Evolutionary conservation across 1,140 invertebrate species (phyloP), one percentile per base, ranked within the genome.

Genomic region (Lasioglossum baleicum): DNA sequence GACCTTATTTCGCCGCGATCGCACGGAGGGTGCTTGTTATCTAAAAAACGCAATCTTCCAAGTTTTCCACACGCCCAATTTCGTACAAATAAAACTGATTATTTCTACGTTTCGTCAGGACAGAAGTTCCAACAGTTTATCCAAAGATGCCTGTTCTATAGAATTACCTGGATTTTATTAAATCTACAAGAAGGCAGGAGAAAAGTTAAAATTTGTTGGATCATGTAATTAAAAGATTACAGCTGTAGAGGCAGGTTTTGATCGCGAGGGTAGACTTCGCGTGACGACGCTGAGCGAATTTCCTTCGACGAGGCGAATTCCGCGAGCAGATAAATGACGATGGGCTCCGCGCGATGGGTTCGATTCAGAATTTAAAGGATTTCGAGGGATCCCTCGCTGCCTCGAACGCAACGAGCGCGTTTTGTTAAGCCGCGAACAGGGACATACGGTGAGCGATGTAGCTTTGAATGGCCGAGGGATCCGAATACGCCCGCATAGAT

Each of bases 301-400:
- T 68, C 26, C 64, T 66, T 71, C 76, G 58, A 69, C 72, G 20
- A 64, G 70, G 40, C 42, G 77, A 83, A 83, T 80, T 80, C 68
- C 31, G 65, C 58, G 63, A 61, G 31, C 44, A 31, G 70, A 85
- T 81, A 75, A 67, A 84, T 73, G n/a, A 20, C 68, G 22, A 66
- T 80, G 70, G 77, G 48, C 63, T 56, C 8, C 58, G 64, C 44
- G n/a, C 71, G 72, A 71, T 77, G 44, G 17, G n/a, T 74, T 44
- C 68, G 67, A 83, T 85, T 83, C 73, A 69, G 65, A 85, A 81
- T 72, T 81, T 84, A 74, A 85, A 85, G 83, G 61, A 85, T 85
- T 74, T 77, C 64, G 22, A 17, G 68, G 60, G 68, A 69, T 81
- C 69, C 68, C 60, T 81, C 73, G 68, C 44, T 76, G 51, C 77